Percentiles rank a stretch among this genome's conserved stretches.
Evolutionary conservation across 2,797 vertebrate genomes (phyloP).

Genomic region (Mastacembelus armatus): DNA sequence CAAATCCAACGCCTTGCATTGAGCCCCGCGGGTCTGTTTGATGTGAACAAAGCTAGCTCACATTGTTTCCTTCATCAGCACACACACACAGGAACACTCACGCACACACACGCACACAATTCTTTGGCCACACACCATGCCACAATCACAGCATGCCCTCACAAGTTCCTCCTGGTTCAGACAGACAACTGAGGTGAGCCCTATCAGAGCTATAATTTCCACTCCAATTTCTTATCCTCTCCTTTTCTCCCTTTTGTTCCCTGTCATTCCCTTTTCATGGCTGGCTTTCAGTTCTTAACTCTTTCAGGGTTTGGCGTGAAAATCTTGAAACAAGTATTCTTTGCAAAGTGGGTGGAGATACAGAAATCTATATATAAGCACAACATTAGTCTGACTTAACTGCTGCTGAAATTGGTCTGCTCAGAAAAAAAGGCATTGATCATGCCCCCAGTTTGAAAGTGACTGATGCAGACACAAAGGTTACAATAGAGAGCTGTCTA

Average conservation of each 20-base stretch:
- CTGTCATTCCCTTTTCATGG: slow-evolving; percentile 9
- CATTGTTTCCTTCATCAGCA: slow-evolving; percentile 40
- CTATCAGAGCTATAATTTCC: slow-evolving; percentile 65
- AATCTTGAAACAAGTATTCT: background rate
- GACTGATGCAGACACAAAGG: slow-evolving; percentile 61
- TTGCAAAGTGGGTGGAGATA: background rate
- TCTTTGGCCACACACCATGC: slow-evolving; percentile 65
- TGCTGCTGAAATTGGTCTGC: slow-evolving; percentile 26
- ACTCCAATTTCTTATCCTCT: slow-evolving; percentile 28
- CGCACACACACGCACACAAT: slow-evolving; percentile 19
- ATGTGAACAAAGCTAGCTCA: slow-evolving; percentile 65
- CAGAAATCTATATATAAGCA: background rate
- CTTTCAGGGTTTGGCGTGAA: slow-evolving; percentile 12
- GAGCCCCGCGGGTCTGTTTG: slow-evolving; percentile 40
- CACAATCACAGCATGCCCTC: slow-evolving; percentile 69
- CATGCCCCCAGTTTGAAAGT: slow-evolving; percentile 47
- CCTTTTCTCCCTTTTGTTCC: slow-evolving; percentile 10
- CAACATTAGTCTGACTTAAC: slow-evolving; percentile 9
- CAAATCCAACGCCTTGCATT: slow-evolving; percentile 24
- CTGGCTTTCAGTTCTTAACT: slow-evolving; percentile 19
- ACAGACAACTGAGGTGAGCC: slow-evolving; percentile 61
- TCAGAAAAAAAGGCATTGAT: slow-evolving; percentile 46
- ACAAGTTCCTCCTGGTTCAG: slow-evolving; percentile 67
- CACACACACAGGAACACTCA: slow-evolving; percentile 17
- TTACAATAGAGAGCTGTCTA: slow-evolving; percentile 53